phyloP scores from a whole-genome alignment of 2,797 vertebrate genomes.

The Takifugu rubripes region DNA sequence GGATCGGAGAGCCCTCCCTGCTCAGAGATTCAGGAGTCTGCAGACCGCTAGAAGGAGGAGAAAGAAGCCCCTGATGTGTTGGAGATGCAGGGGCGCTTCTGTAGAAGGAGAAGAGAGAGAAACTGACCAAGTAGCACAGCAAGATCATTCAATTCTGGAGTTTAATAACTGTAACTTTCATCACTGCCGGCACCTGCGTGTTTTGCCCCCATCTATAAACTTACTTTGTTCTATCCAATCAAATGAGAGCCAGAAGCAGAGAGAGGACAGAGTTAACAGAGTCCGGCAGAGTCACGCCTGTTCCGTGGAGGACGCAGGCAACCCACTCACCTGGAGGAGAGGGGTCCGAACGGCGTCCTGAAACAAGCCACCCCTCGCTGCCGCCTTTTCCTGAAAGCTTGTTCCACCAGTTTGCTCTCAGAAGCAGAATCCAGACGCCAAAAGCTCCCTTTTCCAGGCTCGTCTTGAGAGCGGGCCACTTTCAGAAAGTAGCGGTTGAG shows the following conservation, averaged over 20 bases:
- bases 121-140: background rate
- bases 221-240: constrained; percentile 80
- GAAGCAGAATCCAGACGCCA: constrained; percentile 97
- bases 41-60: constrained; percentile 89
- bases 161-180: too few species aligned
- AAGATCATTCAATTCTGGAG: too few species aligned
- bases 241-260: constrained; percentile 66
- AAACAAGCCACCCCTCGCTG: constrained; percentile 97
- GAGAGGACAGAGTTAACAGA: constrained; percentile 47
- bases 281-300: background rate
- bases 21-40: constrained; percentile 98
- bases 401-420: constrained; percentile 94
- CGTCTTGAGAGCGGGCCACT: constrained; percentile 97
- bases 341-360: constrained; percentile 94
- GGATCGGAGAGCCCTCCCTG: constrained; percentile 92
- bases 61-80: constrained; percentile 93
- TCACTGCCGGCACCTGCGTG: background rate
- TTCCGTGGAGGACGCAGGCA: background rate
- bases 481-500: constrained; percentile 99
- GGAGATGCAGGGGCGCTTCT: constrained; percentile 98
- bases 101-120: background rate
- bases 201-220: constrained; percentile 46
- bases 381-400: constrained; percentile 94
- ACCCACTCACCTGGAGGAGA: constrained; percentile 86
- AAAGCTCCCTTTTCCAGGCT: constrained; percentile 98